Percentiles rank a stretch among this genome's conserved stretches.
Evolutionary conservation across 2,888 invertebrate genomes (phyloP).

Genomic region (Volucella inflata): DNA sequence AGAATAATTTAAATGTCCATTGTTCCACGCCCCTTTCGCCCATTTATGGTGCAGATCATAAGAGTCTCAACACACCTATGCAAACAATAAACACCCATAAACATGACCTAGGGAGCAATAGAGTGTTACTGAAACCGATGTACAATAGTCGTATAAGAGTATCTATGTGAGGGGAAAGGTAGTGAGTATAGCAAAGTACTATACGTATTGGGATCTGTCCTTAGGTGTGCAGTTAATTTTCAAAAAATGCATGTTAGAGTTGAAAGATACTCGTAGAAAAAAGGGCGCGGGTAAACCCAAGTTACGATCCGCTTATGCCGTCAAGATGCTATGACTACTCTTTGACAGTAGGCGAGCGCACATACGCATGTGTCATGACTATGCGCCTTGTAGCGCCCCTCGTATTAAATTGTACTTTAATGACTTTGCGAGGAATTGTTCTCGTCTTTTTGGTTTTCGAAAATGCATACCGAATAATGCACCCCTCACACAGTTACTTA

Average conservation of each 20-base stretch:
- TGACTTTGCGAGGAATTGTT: conserved; percentile 68
- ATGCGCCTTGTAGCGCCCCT: conserved; percentile 71
- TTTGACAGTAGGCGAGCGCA: neutral
- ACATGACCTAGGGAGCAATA: conserved; percentile 56
- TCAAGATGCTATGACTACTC: conserved; percentile 30
- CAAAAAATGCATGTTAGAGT: conserved; percentile 33
- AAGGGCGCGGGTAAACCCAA: conserved; percentile 64
- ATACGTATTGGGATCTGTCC: neutral
- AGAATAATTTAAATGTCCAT: conserved; percentile 47
- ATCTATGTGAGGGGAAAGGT: neutral
- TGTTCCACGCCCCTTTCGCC: conserved; percentile 36
- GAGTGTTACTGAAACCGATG: conserved; percentile 70
- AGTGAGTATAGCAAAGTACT: neutral
- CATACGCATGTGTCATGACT: conserved; percentile 43
- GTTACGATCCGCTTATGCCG: conserved; percentile 58
- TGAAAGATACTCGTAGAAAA: neutral
- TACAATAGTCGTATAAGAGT: neutral
- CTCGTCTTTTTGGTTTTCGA: conserved; percentile 14
- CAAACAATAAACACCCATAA: conserved; percentile 60
- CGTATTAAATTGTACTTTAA: conserved; percentile 59
- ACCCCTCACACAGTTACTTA: neutral
- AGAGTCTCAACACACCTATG: conserved; percentile 57
- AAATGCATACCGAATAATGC: neutral
- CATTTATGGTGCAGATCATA: conserved; percentile 24
- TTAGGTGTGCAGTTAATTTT: conserved; percentile 59